Percentiles rank a stretch among this genome's conserved stretches.
phyloP scores from a whole-genome alignment of 2,888 invertebrate genomes.

The Amblyjoppa fuscipennis region DNA sequence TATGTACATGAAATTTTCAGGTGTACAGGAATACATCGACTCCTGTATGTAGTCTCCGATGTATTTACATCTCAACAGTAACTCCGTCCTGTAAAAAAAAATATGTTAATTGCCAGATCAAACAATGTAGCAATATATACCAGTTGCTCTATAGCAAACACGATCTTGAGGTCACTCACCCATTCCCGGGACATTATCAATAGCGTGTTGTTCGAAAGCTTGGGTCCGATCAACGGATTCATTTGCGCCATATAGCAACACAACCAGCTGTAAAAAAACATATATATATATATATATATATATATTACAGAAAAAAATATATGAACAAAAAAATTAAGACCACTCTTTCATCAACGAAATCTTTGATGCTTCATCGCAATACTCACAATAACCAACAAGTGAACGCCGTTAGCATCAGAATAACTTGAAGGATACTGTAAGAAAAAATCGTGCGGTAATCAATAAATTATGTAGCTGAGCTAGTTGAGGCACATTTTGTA shows the following conservation, averaged over 20 bases:
- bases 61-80: conserved; percentile 17
- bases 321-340: conserved; percentile 8
- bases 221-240: conserved; percentile 96
- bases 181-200: conserved; percentile 93
- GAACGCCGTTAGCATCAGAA: conserved; percentile 94
- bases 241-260: conserved; percentile 97
- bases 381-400: conserved; percentile 97
- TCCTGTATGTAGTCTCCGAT: not conserved
- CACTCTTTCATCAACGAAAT: conserved; percentile 17
- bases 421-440: conserved; percentile 93
- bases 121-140: not conserved
- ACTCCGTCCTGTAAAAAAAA: conserved; percentile 54
- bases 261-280: conserved; percentile 90
- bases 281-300: conserved; percentile 25
- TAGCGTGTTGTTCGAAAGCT: conserved; percentile 89
- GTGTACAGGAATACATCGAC: conserved; percentile 4
- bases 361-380: conserved; percentile 71
- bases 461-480: not conserved
- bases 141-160: not conserved
- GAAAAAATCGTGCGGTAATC: conserved; percentile 46
- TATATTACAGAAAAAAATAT: conserved; percentile 14
- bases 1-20: conserved; percentile 62
- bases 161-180: conserved; percentile 86
- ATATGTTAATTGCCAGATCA: not conserved
- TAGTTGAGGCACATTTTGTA: conserved; percentile 27